Evolutionary conservation across 1,140 invertebrate genomes (phyloP), one percentile per base, ranked within the genome.

Genomic region (Dendroctonus ponderosae): DNA sequence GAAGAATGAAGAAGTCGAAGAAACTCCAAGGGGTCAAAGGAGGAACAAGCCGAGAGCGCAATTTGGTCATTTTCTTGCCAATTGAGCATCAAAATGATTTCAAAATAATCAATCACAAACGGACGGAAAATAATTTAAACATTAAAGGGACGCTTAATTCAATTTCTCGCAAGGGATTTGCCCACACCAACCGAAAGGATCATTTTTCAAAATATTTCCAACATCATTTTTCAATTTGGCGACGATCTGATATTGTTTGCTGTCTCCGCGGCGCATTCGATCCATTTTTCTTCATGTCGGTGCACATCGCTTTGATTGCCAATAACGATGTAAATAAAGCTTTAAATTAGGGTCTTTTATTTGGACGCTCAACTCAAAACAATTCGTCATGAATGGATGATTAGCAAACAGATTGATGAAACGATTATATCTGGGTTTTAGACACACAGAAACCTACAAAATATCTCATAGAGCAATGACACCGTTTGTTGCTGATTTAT

Each of bases 171-270:
- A 3, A 11, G 11, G 7, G 50, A 51, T 12, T n/a, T 26, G 9
- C n/a, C 50, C 50, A 26, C 50, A 15, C 7, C 8, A 51, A 12
- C 50, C 7, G 11, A 15, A n/a, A 7, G 39, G 37, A 12, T 44
- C 56, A 59, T 59, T 59, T 59, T 59, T 59, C 56, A 59, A 59
- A 39, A 9, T 11, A 59, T 46, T 37, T 15, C 56, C 11, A 59
- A 11, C 56, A 46, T 59, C 56, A 44, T 59, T 59, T 59, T 59
- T 59, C 56, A 59, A 59, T 59, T 59, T 59, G 56, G 56, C 56
- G 14, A 59, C 56, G 56, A 59, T 46, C 14, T 43, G 56, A 44
- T 59, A 59, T 59, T 59, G 56, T 59, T 59, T 59, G 56, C 56
- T 59, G 56, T 59, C 56, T 41, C 38, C 56, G 43, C 37, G 41